Conservation (phyloP, 2,113 vertebrate species). For the Tilapia sparmanii region DNA sequence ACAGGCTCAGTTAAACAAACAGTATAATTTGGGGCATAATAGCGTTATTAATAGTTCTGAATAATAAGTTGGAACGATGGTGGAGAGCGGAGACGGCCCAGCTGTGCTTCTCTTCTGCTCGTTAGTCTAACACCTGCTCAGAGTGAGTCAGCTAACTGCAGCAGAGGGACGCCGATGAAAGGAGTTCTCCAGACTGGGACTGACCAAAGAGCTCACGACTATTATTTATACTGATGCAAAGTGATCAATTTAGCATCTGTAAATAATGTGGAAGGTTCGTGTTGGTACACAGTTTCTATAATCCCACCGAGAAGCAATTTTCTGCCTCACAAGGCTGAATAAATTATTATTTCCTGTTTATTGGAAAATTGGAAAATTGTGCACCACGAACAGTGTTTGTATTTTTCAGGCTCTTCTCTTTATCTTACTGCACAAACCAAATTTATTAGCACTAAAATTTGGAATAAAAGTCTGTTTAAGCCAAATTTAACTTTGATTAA, state of each 20-base stretch:
- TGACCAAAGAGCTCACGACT: not conserved
- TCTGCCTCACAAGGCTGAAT: not conserved
- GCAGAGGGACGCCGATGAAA: not conserved
- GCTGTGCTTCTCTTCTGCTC: not conserved
- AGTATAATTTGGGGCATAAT: not conserved
- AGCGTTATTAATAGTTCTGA: constrained; percentile 4
- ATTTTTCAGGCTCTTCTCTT: not conserved
- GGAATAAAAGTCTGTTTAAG: not conserved
- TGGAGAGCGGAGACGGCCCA: not conserved
- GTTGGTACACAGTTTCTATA: not conserved
- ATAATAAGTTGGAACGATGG: not conserved
- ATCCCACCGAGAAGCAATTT: not conserved
- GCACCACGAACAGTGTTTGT: not conserved
- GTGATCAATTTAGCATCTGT: not conserved
- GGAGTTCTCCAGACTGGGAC: not conserved
- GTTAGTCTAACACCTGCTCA: constrained; percentile 19
- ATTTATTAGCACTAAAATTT: not conserved
- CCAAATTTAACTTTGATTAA: not conserved
- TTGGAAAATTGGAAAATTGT: not conserved
- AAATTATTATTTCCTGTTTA: not conserved
- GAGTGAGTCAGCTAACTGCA: constrained; percentile 9
- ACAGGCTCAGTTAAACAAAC: constrained; percentile 23
- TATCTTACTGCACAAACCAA: not conserved
- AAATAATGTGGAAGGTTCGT: not conserved
- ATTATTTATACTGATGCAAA: not conserved